Evolutionary conservation across 2,888 invertebrate genomes (phyloP).

Genomic region (Microplitis deprimator): DNA sequence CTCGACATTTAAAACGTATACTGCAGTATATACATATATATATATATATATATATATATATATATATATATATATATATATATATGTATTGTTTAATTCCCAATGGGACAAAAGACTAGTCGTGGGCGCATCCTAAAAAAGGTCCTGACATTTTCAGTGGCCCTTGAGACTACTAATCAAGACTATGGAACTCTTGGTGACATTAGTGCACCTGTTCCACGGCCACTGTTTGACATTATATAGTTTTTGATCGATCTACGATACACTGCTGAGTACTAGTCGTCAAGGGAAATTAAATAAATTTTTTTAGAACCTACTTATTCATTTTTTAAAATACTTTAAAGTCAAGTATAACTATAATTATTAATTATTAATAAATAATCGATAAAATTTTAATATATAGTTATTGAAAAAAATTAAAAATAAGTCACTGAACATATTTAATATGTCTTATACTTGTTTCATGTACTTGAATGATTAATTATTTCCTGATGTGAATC

Average conservation of each 20-base stretch:
- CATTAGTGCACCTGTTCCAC: conserved; percentile 46
- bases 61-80: no score
- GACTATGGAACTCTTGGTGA: conserved; percentile 46
- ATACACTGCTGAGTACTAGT: not conserved
- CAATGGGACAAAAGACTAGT: conserved; percentile 35
- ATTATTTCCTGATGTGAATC: no score
- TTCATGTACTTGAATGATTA: no score
- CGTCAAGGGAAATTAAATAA: conserved; percentile 11
- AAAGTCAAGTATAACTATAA: not conserved
- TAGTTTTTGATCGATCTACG: conserved; percentile 3
- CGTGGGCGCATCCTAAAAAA: conserved; percentile 48
- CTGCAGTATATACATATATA: conserved; percentile 20
- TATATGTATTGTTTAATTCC: conserved; percentile 26
- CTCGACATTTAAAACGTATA: conserved; percentile 3
- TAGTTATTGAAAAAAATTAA: no score
- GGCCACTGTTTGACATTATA: conserved; percentile 37
- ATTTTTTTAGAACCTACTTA: conserved; percentile 22
- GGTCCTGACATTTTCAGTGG: conserved; percentile 58
- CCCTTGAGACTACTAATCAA: conserved; percentile 50
- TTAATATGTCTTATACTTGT: no score
- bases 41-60: no score
- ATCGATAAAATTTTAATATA: not conserved
- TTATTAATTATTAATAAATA: not conserved
- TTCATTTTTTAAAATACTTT: conserved; percentile 29
- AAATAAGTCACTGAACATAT: no score